phyloP scores from a whole-genome alignment of 2,113 vertebrate species.

The Serranochromis macrocephalus region DNA sequence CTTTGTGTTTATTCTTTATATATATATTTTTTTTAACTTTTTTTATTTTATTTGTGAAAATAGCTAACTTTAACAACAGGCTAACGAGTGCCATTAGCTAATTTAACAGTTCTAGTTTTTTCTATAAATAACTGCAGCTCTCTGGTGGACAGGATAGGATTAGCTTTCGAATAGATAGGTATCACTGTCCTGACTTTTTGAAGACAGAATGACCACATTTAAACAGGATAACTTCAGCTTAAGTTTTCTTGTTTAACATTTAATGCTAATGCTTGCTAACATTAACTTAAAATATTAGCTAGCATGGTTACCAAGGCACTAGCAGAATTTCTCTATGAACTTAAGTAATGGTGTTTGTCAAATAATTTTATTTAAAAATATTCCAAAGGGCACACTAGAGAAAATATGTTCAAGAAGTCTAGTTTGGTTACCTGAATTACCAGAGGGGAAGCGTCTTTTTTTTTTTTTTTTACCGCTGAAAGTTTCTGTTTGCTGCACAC shows the following conservation, averaged over 20 bases:
- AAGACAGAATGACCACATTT: not conserved
- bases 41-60: not conserved
- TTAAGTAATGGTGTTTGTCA: not conserved
- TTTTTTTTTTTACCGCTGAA: not conserved
- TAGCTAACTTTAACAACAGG: not conserved
- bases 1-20: not conserved
- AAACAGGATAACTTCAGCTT: not conserved
- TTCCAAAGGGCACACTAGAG: not conserved
- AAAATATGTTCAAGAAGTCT: not conserved
- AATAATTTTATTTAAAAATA: not conserved
- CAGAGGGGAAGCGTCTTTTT: not conserved
- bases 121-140: not conserved
- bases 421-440: not conserved
- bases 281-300: not conserved
- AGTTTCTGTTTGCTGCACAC: not conserved
- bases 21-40: not conserved
- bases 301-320: not conserved
- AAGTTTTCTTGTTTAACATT: not conserved
- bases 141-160: not conserved
- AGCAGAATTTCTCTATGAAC: not conserved
- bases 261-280: not conserved
- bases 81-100: not conserved
- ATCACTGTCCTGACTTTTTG: not conserved
- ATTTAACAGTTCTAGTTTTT: not conserved
- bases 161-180: accelerated